Base-by-base conservation (phyloP, 1,140 invertebrate genomes). In the Apocrypta bakeri region DNA sequence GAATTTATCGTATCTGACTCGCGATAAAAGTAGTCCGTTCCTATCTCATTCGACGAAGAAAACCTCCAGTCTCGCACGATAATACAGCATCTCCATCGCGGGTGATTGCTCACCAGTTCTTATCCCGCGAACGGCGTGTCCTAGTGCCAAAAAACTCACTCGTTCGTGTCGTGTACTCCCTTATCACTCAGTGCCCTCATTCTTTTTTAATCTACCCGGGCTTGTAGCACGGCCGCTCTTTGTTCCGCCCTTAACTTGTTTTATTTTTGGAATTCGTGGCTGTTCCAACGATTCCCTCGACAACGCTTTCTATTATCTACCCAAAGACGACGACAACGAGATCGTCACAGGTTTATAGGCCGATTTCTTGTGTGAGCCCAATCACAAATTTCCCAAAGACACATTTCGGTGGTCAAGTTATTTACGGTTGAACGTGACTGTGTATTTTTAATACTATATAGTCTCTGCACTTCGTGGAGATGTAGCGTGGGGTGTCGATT, bases 161-260 rank as follows among this genome's bases (percentile, higher is more conserved):
- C n/a, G n/a, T n/a, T n/a, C n/a, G 40, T 27, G 21, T 68, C 40
- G 24, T 66, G 61, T 69, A n/a, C 31, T 77, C 8, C 66, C 66
- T 79, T 79, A 79, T 79, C 76, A 56, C 17, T 37, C 14, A n/a
- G 9, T 17, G 40, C 40, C 25, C 78, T 71, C 48, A 24, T 48
- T 69, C 76, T 72, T 72, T 79, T 79, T 79, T 79, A 79, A 79
- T 79, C 68, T 79, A 27, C 21, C 33, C 75, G 63, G 48, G 48
- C 64, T 77, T 77, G 37, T 77, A 25, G 0, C 27, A n/a, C n/a
- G 37, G 40, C 24, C 77, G 24, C 63, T 29, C 27, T 48, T 69
- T 31, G 37, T 66, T 42, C 17, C 21, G 63, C 17, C 37, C 24
- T 14, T 6, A 11, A 17, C 48, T 25, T 8, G 64, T 78, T 37